These are phyloP conservation scores for Sebastiscus tertius DNA, from an alignment of 2,797 vertebrate genomes.

Conservation along the genomic window DNA sequence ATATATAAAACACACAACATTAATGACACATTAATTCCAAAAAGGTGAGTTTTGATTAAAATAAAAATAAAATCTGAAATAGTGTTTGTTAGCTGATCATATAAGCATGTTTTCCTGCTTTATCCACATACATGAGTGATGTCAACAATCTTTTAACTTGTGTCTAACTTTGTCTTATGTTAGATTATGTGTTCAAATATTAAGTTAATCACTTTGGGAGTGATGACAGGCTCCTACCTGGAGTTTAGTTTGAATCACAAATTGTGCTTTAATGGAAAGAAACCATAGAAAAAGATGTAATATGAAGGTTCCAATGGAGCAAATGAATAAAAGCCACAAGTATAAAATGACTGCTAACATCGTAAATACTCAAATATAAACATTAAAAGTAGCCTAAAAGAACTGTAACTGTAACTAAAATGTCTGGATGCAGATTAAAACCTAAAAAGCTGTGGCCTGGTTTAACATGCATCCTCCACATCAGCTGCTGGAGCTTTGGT, in stretches of 20 bases:
- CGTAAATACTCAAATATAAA: neutral
- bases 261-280: neutral
- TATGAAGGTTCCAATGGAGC: neutral
- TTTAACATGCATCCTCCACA: neutral
- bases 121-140: too few relatives aligned
- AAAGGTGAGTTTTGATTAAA: too few relatives aligned
- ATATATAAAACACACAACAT: too few relatives aligned
- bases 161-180: neutral
- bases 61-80: neutral
- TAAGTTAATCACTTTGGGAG: neutral
- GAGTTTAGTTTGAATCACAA: too few relatives aligned
- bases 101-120: neutral
- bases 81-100: neutral
- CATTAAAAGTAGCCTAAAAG: too few relatives aligned
- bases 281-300: neutral
- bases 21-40: too few relatives aligned
- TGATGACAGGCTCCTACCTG: neutral
- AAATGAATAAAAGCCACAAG: neutral
- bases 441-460: neutral
- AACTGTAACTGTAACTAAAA: neutral
- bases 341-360: neutral
- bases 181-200: neutral
- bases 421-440: neutral
- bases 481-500: neutral
- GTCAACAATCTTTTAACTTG: neutral